Evolutionary conservation across 2,113 vertebrate genomes (phyloP).

Genomic region (Mirounga angustirostris): DNA sequence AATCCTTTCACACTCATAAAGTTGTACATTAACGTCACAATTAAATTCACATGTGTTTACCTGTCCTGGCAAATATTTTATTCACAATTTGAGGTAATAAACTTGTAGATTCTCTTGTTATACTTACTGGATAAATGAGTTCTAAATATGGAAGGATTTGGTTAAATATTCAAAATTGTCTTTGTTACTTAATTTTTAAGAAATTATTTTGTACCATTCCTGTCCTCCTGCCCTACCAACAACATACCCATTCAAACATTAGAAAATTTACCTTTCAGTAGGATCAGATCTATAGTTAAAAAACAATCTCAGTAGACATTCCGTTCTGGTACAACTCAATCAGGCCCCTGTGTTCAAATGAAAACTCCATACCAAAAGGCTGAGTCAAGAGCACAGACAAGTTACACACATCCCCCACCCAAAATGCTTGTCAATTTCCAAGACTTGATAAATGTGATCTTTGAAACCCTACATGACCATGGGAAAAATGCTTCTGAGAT

Average conservation of each 20-base stretch:
- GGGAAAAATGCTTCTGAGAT: constrained; percentile 48
- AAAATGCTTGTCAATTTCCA: constrained; percentile 12
- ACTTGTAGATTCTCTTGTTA: neutral
- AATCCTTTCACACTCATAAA: constrained; percentile 11
- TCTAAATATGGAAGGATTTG: constrained; percentile 38
- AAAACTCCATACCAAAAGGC: constrained; percentile 31
- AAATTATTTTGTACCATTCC: neutral
- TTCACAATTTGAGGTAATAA: constrained; percentile 9
- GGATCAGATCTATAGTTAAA: neutral
- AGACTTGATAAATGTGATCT: constrained; percentile 20
- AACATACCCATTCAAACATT: neutral
- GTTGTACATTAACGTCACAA: neutral
- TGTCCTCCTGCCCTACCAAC: neutral
- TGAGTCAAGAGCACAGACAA: constrained; percentile 5
- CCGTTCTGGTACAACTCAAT: neutral
- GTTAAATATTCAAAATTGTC: neutral
- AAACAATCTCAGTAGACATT: neutral
- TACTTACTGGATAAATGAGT: constrained; percentile 1
- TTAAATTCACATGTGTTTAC: neutral
- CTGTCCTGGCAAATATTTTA: neutral
- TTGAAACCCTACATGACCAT: neutral
- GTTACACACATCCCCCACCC: neutral
- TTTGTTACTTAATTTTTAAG: constrained; percentile 35
- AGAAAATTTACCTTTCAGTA: neutral
- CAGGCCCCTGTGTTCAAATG: neutral